Conservation (phyloP, 2,888 invertebrate species). For the Ypsolopha sequella region DNA sequence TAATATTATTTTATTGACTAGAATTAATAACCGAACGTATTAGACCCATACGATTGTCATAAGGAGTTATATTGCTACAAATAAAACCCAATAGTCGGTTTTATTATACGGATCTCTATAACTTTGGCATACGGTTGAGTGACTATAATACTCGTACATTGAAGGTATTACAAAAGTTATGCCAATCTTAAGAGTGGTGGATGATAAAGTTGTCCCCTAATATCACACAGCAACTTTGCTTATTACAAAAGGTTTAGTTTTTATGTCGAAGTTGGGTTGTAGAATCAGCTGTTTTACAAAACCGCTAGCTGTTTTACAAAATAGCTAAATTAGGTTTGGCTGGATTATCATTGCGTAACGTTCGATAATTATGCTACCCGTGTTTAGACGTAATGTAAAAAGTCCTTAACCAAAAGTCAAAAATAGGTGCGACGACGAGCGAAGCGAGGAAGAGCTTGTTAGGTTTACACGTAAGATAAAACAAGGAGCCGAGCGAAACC, state of each 20-base stretch:
- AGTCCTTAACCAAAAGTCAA: no score
- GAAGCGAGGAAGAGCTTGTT: no score
- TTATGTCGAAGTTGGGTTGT: no score
- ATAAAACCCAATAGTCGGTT: conserved; percentile 56
- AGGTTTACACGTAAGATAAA: no score
- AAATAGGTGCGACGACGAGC: no score
- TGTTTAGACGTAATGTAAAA: no score
- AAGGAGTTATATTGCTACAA: conserved; percentile 38
- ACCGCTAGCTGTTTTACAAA: no score
- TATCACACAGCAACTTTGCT: conserved; percentile 52
- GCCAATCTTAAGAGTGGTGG: conserved; percentile 48
- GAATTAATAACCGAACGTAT: conserved; percentile 56
- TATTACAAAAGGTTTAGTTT: neutral
- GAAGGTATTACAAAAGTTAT: conserved; percentile 64
- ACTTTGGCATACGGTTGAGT: conserved; percentile 40
- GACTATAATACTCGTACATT: conserved; percentile 52
- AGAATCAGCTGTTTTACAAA: no score
- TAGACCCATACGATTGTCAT: conserved; percentile 21
- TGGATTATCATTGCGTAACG: no score
- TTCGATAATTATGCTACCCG: no score
- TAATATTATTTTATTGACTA: conserved; percentile 43
- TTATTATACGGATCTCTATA: conserved; percentile 45
- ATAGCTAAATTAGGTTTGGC: no score
- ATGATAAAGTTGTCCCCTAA: conserved; percentile 44
- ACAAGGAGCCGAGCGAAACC: no score